These are phyloP conservation scores for Amitus sp. DNA, from an alignment of 2,888 invertebrate genomes.

Conservation along the genomic window DNA sequence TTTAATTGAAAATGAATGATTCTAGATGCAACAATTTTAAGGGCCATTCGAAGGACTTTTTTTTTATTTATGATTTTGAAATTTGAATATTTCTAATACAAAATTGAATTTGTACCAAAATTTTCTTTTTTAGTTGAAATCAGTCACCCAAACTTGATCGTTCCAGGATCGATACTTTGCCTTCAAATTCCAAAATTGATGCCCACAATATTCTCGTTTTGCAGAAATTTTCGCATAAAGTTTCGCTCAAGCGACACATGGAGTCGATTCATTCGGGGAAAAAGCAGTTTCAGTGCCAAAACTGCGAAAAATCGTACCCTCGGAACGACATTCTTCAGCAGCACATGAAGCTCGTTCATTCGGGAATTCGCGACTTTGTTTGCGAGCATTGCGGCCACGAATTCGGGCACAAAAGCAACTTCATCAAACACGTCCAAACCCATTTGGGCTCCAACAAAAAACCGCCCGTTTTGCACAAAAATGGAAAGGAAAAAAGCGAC, in stretches of 20 bases:
- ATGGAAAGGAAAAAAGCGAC: not conserved
- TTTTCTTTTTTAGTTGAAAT: too few relatives aligned
- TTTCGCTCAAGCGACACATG: not conserved
- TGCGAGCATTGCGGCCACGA: not conserved
- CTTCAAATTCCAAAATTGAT: too few relatives aligned
- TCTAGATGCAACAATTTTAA: too few relatives aligned
- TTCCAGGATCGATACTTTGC: too few relatives aligned
- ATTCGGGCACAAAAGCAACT: constrained; percentile 1
- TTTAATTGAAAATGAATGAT: too few relatives aligned
- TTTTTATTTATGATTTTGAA: too few relatives aligned
- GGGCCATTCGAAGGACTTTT: too few relatives aligned
- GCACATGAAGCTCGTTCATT: not conserved
- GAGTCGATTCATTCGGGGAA: not conserved
- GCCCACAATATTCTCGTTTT: too few relatives aligned
- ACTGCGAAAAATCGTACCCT: not conserved
- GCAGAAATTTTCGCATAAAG: not conserved
- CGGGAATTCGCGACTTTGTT: not conserved
- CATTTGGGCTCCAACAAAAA: not conserved
- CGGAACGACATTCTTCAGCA: not conserved
- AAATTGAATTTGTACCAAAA: too few relatives aligned
- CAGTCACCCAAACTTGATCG: too few relatives aligned
- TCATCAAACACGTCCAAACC: not conserved
- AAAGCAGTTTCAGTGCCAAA: not conserved
- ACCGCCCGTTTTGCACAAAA: not conserved
- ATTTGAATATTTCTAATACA: too few relatives aligned